Base-by-base conservation (phyloP, 2,888 invertebrate genomes). In the Ligdia adustata region DNA sequence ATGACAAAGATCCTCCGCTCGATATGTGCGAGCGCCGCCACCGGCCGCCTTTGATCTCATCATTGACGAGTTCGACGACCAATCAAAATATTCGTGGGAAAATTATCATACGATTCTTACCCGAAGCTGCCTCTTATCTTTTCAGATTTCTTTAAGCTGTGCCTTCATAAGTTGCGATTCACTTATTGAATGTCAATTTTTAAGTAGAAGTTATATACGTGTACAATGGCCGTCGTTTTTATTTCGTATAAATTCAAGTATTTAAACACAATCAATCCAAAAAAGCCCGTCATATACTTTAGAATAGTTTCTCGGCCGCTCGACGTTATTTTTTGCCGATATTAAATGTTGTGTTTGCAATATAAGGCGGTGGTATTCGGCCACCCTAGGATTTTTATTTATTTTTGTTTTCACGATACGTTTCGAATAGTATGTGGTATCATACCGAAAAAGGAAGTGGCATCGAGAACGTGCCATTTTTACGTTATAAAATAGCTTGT, bases 1-100 rank as follows among this genome's bases (percentile, higher is more conserved):
- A 82, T 82, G 84, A 87, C 86, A 85, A 83, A 88, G 89, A 90
- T 90, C 68, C 76, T 64, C 69, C 70, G 60, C 47, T 60, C 67
- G 88, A 88, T 89, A 87, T 62, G 80, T 66, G 62, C 44, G 28
- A 37, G 66, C 69, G 72, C 72, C 70, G 72, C 60, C 56, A 67
- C 70, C 79, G 79, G 82, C 72, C 52, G 49, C 59, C 83, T 89
- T 89, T 89, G 86, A 88, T 83, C 80, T 70, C 62, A 52, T 52
- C 61, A 68, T 74, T 79, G 80, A 81, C 75, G 72, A 70, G 79
- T 77, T 79, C 82, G 77, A 79, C 75, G 80, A 77, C 84, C 82
- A 82, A 82, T 86, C 84, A 83, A 81, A 84, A 78, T 75, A 79
- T 73, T 76, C 71, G 72, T 71, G 69, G 61, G 68, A 74, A 69